Percentiles rank a stretch among this genome's conserved stretches.
Evolutionary conservation across 2,888 invertebrate genomes (phyloP).

Genomic region (Drosophila multiciliata): DNA sequence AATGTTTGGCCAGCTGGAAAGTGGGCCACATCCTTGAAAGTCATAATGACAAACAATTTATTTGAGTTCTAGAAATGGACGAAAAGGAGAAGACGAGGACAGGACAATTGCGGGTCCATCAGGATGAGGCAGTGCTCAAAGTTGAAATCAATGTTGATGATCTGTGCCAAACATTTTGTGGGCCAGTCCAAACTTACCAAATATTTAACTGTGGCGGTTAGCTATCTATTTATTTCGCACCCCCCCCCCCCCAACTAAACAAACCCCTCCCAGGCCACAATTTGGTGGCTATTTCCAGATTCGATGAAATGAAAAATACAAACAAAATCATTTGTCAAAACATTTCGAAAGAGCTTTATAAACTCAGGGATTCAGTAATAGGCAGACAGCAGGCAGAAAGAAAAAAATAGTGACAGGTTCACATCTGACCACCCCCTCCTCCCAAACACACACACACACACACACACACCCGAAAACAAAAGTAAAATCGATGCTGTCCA

Average conservation of each 20-base stretch:
- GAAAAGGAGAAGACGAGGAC: constrained; percentile 32
- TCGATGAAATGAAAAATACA: constrained; percentile 81
- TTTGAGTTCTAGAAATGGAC: constrained; percentile 50
- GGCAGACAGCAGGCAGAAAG: not conserved
- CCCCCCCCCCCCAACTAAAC: not conserved
- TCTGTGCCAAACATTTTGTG: constrained; percentile 52
- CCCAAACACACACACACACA: not conserved
- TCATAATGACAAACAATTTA: constrained; percentile 75
- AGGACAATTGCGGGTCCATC: constrained; percentile 35
- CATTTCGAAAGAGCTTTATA: constrained; percentile 73
- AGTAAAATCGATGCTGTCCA: constrained; percentile 60
- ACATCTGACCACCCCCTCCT: not conserved
- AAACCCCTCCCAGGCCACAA: constrained; percentile 47
- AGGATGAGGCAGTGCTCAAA: constrained; percentile 49
- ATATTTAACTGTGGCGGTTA: constrained; percentile 45
- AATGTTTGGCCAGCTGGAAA: constrained; percentile 31
- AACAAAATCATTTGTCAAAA: constrained; percentile 82
- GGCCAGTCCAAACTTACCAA: constrained; percentile 62
- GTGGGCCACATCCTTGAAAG: constrained; percentile 51
- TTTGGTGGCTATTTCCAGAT: constrained; percentile 62
- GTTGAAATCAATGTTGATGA: constrained; percentile 78
- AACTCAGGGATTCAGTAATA: constrained; percentile 52
- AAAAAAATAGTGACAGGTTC: not conserved
- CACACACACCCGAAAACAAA: not conserved
- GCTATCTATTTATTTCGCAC: constrained; percentile 42